Evolutionary conservation across 2,113 vertebrate genomes (phyloP), one percentile per base, ranked within the genome.

Genomic region (Lepus europaeus): DNA sequence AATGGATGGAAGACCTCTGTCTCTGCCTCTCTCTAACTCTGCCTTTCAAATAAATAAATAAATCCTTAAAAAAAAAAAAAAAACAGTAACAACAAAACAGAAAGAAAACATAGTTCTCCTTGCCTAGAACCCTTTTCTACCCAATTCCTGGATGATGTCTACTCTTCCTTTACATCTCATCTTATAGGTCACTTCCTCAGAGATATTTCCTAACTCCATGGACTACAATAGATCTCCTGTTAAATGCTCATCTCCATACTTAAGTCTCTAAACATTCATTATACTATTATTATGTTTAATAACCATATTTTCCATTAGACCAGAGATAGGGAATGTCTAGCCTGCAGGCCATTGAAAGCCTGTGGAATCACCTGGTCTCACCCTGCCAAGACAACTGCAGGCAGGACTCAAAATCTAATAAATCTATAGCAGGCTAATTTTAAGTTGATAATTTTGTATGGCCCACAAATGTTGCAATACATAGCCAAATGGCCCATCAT

Each of bases 251-350:
- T 16, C 56, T 4, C 61, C 73, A 73, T 51, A 79, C 9, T 89
- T 89, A 56, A 59, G 36, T 89, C 59, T 79, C 86, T 33, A 33
- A 89, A 89, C 29, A 79, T 36, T 95, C 39, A 74, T 33, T 63
- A 13, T 53, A 33, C 66, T 16, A 33, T 8, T 59, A 83, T 81
- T 22, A 59, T n/a, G 77, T 10, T 83, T 31, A 81, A 69, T 51
- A 92, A 16, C 16, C 29, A 5, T n/a, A 88, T 63, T 77, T 73
- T 70, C 53, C 36, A 83, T 20, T 68, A 61, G 4, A 88, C 19
- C 51, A 76, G 25, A 45, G 45, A 45, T 45, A 45, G 45, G 45
- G 45, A 45, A 45, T 45, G 45, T 45, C 45, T 45, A 45, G 45
- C 45, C 45, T 45, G 45, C 6, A 45, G 45, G 45, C 45, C 45